Base-by-base conservation (phyloP, 2,888 invertebrate genomes). In the Pyralis farinalis region DNA sequence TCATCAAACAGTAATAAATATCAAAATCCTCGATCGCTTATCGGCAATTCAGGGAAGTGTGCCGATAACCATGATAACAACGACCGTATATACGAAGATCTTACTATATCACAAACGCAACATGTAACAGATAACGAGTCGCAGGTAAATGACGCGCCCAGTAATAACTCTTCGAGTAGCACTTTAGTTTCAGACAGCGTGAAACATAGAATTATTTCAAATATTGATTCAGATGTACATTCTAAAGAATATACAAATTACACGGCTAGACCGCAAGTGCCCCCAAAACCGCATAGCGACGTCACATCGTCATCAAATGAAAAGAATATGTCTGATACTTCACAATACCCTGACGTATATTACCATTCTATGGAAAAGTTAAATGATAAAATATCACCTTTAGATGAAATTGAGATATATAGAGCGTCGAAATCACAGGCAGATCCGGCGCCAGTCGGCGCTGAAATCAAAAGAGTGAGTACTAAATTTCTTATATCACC, bases 391-490 rank as follows among this genome's bases (percentile, higher is more conserved):
- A 69, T 78, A 60, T 60, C 71, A 3, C 62, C 71, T 1, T 46
- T 74, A 5, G 72, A 84, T 40, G 73, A 83, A 63, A 70, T 78
- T 39, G 71, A 78, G 62, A 74, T 79, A 43, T 80, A 76, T 37
- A 75, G 56, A 63, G 79, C 77, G 12, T 71, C 77, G n/a, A 73
- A 73, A 55, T 56, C 58, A 7, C 71, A 69, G 49, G 53, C 56
- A 0, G 53, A 73, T 40, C 86, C 84, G 4, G 70, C 77, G 8
- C 80, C 88, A 4, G 88, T 88, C 7, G 83, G 88, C 8, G 88
- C 88, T 10, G 85, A 88, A 68, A 87, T 88, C 47, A 88, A 87
- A 60, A 76, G 70, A 65, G 85, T 86, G 1, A 85, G 84, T 45
- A 87, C 87, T 9, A 82, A 70, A 53, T 84, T 86, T 54, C 53